Percentiles rank a stretch among this genome's conserved stretches.
These are phyloP conservation scores for Centruroides sculpturatus DNA, from an alignment of 1,140 invertebrate species.

Conservation along the genomic window DNA sequence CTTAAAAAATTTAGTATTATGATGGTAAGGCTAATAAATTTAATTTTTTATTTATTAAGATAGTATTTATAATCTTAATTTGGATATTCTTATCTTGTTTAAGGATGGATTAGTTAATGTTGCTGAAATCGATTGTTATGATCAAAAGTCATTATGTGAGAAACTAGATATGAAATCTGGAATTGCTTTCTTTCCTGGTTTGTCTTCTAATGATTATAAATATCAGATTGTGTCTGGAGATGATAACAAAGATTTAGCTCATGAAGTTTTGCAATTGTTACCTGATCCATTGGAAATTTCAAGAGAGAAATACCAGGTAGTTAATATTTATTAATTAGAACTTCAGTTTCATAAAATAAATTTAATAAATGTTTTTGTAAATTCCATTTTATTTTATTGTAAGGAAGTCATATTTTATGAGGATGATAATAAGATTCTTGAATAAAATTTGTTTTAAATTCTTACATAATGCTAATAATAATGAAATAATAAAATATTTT, in stretches of 20 bases:
- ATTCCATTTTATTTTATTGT: too few relatives aligned
- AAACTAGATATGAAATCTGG: neutral
- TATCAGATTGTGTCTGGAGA: conserved; percentile 1
- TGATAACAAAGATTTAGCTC: conserved; percentile 37
- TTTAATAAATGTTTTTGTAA: too few relatives aligned
- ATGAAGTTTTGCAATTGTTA: conserved; percentile 38
- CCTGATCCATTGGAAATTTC: conserved; percentile 35
- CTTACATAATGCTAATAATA: too few relatives aligned
- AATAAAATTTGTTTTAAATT: neutral
- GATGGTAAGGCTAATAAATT: conserved; percentile 2
- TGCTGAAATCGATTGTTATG: conserved; percentile 27
- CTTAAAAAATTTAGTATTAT: conserved; percentile 7
- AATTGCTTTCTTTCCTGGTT: too few relatives aligned
- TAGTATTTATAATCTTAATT: neutral
- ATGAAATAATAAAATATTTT: too few relatives aligned
- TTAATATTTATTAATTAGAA: neutral
- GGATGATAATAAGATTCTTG: too few relatives aligned
- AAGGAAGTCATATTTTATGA: too few relatives aligned
- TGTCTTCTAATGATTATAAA: neutral
- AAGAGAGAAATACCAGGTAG: conserved; percentile 18
- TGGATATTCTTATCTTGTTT: conserved; percentile 8
- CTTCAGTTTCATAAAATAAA: too few relatives aligned
- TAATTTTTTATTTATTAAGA: neutral
- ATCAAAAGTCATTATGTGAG: neutral
- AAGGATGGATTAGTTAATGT: conserved; percentile 42